A percentile compares a stretch with the other conserved stretches of the same genome.
phyloP scores from a whole-genome alignment of 2,888 invertebrate genomes.

The Drosophila melanocephala region DNA sequence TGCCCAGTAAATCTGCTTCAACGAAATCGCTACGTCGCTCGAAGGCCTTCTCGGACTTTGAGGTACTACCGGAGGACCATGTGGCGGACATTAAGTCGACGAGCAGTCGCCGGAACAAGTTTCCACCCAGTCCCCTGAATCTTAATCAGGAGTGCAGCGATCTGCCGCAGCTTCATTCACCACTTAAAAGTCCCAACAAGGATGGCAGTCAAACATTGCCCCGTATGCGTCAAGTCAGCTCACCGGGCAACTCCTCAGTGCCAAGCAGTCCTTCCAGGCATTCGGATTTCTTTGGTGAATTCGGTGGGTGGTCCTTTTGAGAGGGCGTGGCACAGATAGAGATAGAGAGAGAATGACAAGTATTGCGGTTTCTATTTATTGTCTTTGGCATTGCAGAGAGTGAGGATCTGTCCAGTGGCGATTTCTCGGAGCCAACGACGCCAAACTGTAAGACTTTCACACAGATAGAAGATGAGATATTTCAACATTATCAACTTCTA shows the following conservation, averaged over 20 bases:
- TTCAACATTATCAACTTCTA: conserved; percentile 90
- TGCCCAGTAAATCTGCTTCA: conserved; percentile 74
- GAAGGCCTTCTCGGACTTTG: conserved; percentile 83
- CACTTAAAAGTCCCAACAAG: conserved; percentile 82
- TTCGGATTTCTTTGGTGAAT: conserved; percentile 89
- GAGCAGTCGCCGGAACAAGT: conserved; percentile 73
- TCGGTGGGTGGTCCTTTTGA: conserved; percentile 86
- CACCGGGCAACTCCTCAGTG: conserved; percentile 87
- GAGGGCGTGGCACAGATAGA: background rate
- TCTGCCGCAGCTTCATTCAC: conserved; percentile 84
- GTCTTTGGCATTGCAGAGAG: conserved; percentile 76
- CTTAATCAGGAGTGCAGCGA: conserved; percentile 84
- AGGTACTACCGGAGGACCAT: conserved; percentile 84
- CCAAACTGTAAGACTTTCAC: conserved; percentile 83
- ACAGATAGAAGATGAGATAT: conserved; percentile 88
- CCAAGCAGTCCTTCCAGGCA: conserved; percentile 90
- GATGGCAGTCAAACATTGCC: conserved; percentile 81
- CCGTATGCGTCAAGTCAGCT: conserved; percentile 88
- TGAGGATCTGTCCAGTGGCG: conserved; percentile 86
- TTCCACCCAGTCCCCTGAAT: conserved; percentile 84
- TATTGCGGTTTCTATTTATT: conserved; percentile 5
- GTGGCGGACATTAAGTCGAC: conserved; percentile 80
- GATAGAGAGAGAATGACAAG: background rate
- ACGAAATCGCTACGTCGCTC: conserved; percentile 79
- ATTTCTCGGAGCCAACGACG: conserved; percentile 86